Conservation (phyloP, 2,113 vertebrate species). For the Anarhynchus alexandrinus region DNA sequence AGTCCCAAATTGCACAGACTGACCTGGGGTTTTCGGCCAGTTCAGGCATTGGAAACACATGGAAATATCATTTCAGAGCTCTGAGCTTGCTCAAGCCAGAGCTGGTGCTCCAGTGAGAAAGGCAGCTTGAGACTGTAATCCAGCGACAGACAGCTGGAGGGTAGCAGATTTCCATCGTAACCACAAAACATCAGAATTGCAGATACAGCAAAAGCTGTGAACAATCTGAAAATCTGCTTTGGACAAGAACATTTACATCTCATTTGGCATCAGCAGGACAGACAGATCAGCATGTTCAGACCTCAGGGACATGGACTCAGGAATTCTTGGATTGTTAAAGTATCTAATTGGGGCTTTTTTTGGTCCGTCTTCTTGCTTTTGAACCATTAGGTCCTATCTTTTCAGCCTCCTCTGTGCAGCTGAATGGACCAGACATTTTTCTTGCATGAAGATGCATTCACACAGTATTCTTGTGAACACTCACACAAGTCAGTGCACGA, state of each 20-base stretch:
- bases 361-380: neutral
- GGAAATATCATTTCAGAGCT: neutral
- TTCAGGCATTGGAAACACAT: accelerated
- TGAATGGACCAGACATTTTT: neutral
- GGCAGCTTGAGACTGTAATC: slow-evolving; percentile 14
- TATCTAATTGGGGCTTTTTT: neutral
- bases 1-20: neutral
- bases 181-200: neutral
- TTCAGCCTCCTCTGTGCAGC: neutral
- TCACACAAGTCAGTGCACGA: neutral
- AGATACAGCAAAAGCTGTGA: slow-evolving; percentile 2
- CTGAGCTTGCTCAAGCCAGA: neutral
- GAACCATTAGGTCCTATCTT: neutral
- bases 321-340: neutral
- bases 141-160: slow-evolving; percentile 39
- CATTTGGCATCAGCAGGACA: neutral
- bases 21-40: neutral
- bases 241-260: neutral
- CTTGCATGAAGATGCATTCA: neutral
- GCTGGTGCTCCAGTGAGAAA: neutral
- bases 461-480: neutral
- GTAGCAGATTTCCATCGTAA: slow-evolving; percentile 41
- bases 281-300: neutral
- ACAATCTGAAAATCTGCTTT: neutral
- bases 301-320: neutral